Conservation (phyloP, 2,888 invertebrate genomes). For the Stenotaenia linearis region DNA sequence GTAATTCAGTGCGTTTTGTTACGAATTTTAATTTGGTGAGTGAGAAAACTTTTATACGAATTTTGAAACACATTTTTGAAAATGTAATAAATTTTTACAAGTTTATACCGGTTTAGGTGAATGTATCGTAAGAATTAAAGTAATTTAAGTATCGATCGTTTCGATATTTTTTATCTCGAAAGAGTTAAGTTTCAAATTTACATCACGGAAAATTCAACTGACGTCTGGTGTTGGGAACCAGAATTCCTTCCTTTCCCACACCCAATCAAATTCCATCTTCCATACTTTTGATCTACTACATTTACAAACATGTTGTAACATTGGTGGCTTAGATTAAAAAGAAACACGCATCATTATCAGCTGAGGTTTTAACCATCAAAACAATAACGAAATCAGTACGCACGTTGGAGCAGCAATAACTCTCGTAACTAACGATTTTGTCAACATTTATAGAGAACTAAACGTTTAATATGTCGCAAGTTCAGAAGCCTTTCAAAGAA, state of each 20-base stretch:
- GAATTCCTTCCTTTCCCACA: not conserved
- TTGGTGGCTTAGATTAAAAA: not conserved
- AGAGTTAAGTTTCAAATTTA: no score
- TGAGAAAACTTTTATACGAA: not conserved
- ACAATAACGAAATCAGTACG: no score
- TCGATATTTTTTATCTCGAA: not conserved
- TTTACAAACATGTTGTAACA: not conserved
- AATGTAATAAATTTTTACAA: no score
- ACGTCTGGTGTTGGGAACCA: not conserved
- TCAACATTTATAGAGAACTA: not conserved
- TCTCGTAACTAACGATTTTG: no score
- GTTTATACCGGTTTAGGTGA: not conserved
- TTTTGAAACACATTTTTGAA: not conserved
- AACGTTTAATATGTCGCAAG: conserved; percentile 33
- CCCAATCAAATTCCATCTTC: not conserved
- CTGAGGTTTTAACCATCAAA: no score
- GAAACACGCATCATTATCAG: not conserved
- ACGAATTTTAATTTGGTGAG: not conserved
- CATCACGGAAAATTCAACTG: no score
- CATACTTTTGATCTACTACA: not conserved
- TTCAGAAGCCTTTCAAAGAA: conserved; percentile 43
- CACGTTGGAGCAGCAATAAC: no score
- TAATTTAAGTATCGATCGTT: not conserved
- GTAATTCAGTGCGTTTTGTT: not conserved
- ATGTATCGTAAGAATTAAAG: not conserved